phyloP scores from a whole-genome alignment of 2,797 vertebrate species.

The Nothura maculosa region DNA sequence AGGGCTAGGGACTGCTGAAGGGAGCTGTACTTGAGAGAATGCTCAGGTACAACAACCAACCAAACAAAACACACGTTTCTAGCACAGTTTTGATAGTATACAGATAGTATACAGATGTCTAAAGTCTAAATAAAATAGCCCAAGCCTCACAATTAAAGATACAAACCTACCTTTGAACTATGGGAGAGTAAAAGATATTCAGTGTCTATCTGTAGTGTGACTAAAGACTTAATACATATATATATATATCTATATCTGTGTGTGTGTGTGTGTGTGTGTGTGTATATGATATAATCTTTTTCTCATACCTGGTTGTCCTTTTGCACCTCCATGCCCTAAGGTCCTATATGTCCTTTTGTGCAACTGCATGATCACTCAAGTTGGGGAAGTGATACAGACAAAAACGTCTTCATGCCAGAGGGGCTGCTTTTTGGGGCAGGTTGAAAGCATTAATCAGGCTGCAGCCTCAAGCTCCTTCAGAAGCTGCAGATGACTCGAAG shows the following conservation, averaged over 20 bases:
- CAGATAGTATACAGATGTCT: fast-evolving
- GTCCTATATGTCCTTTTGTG: neutral
- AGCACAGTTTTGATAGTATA: neutral
- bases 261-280: too few relatives aligned
- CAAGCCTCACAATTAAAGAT: neutral
- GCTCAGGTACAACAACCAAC: too few relatives aligned
- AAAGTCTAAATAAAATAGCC: fast-evolving
- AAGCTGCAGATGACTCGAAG: neutral
- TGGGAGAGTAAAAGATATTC: neutral
- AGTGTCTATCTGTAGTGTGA: neutral
- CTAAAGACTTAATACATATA: neutral
- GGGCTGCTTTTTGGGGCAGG: neutral
- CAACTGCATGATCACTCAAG: neutral
- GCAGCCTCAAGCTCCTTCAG: neutral
- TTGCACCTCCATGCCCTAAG: neutral
- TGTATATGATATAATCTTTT: neutral
- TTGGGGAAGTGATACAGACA: neutral
- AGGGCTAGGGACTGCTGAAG: neutral
- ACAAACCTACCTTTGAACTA: neutral
- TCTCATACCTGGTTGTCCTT: fast-evolving
- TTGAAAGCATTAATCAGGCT: neutral
- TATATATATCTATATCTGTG: too few relatives aligned
- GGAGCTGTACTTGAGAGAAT: neutral
- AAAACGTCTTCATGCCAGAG: neutral
- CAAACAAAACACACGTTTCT: too few relatives aligned